Percentiles rank a stretch among this genome's conserved stretches.
Conservation (phyloP, 1,140 invertebrate species). For the Drosophila kohkoa region DNA sequence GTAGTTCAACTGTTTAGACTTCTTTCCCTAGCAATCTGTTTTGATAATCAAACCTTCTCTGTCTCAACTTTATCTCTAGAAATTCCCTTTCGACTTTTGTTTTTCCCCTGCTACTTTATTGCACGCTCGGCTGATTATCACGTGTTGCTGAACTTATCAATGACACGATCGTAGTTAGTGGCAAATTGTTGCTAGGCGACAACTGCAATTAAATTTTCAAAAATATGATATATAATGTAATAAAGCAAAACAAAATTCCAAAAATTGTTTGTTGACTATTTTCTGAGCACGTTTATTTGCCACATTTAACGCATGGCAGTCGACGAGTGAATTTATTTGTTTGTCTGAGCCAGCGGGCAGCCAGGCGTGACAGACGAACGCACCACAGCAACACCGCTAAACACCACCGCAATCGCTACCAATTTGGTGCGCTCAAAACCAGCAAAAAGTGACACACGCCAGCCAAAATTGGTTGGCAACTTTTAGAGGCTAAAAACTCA, state of each 20-base stretch:
- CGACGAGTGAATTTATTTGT: conserved; percentile 5
- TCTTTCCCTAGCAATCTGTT: too few species aligned
- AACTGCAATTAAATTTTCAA: conserved; percentile 13
- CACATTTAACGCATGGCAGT: conserved; percentile 68
- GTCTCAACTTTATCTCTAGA: neutral
- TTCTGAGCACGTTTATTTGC: conserved; percentile 63
- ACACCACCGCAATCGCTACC: conserved; percentile 40
- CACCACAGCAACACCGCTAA: neutral
- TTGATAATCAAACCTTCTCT: neutral
- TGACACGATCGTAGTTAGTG: conserved; percentile 37
- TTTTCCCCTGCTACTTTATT: neutral
- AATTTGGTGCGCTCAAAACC: conserved; percentile 67
- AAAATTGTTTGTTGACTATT: conserved; percentile 24
- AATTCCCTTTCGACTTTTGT: neutral
- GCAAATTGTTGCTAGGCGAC: conserved; percentile 7
- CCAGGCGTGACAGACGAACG: conserved; percentile 57
- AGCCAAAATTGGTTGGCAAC: conserved; percentile 25
- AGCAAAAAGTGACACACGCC: conserved; percentile 10
- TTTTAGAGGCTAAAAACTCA: conserved; percentile 30
- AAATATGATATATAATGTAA: conserved; percentile 30
- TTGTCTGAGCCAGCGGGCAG: conserved; percentile 42
- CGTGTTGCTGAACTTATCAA: conserved; percentile 40
- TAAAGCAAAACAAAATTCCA: conserved; percentile 38
- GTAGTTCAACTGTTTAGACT: neutral
- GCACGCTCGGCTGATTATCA: conserved; percentile 36